Evolutionary conservation across 2,888 invertebrate species (phyloP), one percentile per base, ranked within the genome.

Genomic region (Euzetes globulus): DNA sequence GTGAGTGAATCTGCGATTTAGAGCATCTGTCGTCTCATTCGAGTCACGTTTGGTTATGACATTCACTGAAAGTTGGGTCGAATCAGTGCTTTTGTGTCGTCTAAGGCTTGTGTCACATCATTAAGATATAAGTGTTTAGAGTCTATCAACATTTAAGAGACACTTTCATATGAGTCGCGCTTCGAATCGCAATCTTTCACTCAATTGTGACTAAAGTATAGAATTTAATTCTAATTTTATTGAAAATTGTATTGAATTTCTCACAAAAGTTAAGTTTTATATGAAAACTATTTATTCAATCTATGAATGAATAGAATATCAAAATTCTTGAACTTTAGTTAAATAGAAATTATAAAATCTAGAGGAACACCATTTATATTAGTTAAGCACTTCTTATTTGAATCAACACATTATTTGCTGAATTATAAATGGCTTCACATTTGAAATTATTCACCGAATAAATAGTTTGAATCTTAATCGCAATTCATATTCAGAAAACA

Each of bases 1-100:
- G 41, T 41, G 41, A 41, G 41, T 41, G 52, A 52, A 52, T 52
- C 52, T 22, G 13, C 15, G 27, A 58, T 58, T 22, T 68, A 22
- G 17, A 13, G 41, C 68, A 68, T n/a, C 68, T 68, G 68, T 68
- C 11, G 68, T 68, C 68, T 17, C 41, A 68, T 68, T 68, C 41
- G 33, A 68, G 68, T 68, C 68, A 68, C 68, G 68, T 68, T 68
- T 68, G 68, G 37, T 41, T 41, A n/a, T 68, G 68, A 68, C 68
- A 68, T 68, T 68, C 41, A n/a, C 68, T 33, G 27, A 63, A n/a
- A 63, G 63, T 63, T 37, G 19, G 29, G 37, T 27, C 15, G 13
- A 68, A 68, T 68, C 68, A 41, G 41, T 68, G 63, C 68, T 11
- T 68, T 68, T 68, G 22, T 19, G 41, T 68, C 45, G 41, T 41